Percentiles rank a stretch among this genome's conserved stretches.
phyloP scores from a whole-genome alignment of 2,888 invertebrate genomes.

The Yponomeuta evonymella region DNA sequence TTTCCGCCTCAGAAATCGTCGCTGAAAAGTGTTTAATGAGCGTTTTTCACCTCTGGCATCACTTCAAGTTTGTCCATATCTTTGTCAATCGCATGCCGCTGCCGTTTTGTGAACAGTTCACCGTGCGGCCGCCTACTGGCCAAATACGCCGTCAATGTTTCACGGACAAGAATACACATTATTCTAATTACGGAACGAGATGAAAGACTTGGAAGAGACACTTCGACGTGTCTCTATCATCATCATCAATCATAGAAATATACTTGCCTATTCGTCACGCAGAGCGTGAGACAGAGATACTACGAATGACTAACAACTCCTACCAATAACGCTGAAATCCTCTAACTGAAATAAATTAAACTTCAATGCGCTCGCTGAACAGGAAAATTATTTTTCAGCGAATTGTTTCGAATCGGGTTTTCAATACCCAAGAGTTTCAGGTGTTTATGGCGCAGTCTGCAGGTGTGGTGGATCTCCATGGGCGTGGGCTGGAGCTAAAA shows the following conservation, averaged over 20 bases:
- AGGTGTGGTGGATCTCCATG: conserved; percentile 58
- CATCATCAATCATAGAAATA: not conserved
- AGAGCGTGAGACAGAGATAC: not conserved
- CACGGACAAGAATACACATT: not conserved
- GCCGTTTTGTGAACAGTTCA: conserved; percentile 33
- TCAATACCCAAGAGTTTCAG: conserved; percentile 53
- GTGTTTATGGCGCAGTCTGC: conserved; percentile 58
- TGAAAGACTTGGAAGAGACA: not conserved
- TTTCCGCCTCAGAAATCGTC: conserved; percentile 53
- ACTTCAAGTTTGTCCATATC: conserved; percentile 53
- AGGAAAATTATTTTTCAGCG: conserved; percentile 12
- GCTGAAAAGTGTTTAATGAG: conserved; percentile 45
- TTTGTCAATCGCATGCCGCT: conserved; percentile 32
- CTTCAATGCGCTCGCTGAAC: not conserved
- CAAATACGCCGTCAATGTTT: conserved; percentile 8
- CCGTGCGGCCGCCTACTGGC: not conserved
- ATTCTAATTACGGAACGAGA: not conserved
- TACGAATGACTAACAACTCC: not conserved
- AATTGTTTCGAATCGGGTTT: conserved; percentile 44
- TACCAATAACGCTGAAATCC: not conserved
- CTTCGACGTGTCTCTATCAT: not conserved
- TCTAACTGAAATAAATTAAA: not conserved
- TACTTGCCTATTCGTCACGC: not conserved
- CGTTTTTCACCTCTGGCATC: conserved; percentile 51
- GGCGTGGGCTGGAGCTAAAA: conserved; percentile 66